phyloP scores from a whole-genome alignment of 1,140 invertebrate species.

The Plectrocnemia conspersa region DNA sequence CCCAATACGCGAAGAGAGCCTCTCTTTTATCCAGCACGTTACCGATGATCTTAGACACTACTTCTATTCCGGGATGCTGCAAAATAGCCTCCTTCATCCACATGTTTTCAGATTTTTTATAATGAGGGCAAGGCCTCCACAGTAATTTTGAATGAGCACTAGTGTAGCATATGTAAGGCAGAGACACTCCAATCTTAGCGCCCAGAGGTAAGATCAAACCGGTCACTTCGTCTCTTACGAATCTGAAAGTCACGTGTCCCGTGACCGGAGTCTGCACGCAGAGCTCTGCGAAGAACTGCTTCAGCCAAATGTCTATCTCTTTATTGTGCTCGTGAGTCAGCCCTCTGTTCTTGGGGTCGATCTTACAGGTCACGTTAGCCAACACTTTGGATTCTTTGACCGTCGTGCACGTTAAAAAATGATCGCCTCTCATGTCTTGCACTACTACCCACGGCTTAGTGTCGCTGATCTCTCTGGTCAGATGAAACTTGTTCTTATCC shows the following conservation, averaged over 20 bases:
- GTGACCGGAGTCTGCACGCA: conserved; percentile 59
- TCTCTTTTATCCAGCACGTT: conserved; percentile 68
- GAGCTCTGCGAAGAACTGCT: conserved; percentile 61
- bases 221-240: conserved; percentile 45
- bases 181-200: conserved; percentile 66
- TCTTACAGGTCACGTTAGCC: conserved; percentile 71
- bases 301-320: conserved; percentile 67
- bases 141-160: conserved; percentile 60
- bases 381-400: conserved; percentile 69
- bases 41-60: conserved; percentile 56
- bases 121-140: conserved; percentile 59
- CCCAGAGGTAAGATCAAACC: conserved; percentile 57
- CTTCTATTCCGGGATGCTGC: conserved; percentile 46
- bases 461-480: conserved; percentile 63
- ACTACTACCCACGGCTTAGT: conserved; percentile 72
- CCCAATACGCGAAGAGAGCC: conserved; percentile 74
- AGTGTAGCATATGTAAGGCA: conserved; percentile 73
- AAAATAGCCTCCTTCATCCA: conserved; percentile 52
- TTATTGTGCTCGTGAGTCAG: conserved; percentile 63
- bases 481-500: conserved; percentile 56
- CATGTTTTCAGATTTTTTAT: conserved; percentile 54
- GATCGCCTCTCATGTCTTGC: conserved; percentile 65
- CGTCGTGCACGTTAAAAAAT: conserved; percentile 73
- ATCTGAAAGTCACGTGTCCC: conserved; percentile 65
- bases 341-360: conserved; percentile 61